phyloP scores from a whole-genome alignment of 2,113 vertebrate species.

The Pelecanoides urinatrix region DNA sequence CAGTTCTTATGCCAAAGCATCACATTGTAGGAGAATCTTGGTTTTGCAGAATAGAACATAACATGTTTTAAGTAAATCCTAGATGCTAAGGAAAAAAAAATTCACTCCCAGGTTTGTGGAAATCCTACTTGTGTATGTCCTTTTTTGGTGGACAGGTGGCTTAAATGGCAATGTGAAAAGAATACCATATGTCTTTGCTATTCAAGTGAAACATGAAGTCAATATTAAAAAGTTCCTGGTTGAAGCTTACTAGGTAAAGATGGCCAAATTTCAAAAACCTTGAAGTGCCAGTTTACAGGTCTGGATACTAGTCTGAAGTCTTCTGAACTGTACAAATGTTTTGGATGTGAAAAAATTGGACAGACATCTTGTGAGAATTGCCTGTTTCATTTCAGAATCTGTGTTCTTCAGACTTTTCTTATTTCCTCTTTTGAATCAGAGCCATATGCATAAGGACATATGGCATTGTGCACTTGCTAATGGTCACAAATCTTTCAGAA shows the following conservation, averaged over 20 bases:
- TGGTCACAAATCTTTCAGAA: not conserved
- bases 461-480: not conserved
- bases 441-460: conserved; percentile 11
- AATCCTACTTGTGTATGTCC: not conserved
- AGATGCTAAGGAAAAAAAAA: not conserved
- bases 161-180: not conserved
- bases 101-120: not conserved
- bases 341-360: not conserved
- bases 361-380: not conserved
- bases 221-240: not conserved
- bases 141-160: not conserved
- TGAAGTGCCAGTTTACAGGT: not conserved
- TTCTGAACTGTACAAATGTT: not conserved
- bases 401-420: conserved; percentile 10
- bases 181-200: not conserved
- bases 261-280: not conserved
- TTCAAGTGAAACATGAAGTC: not conserved
- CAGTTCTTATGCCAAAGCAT: not conserved
- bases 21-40: not conserved
- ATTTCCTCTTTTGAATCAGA: conserved; percentile 15
- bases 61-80: not conserved
- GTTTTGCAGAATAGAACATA: not conserved
- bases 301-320: not conserved
- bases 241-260: conserved; percentile 4
- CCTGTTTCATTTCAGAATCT: conserved; percentile 20